A percentile compares a stretch with the other conserved stretches of the same genome.
Evolutionary conservation across 1,140 invertebrate genomes (phyloP).

Genomic region (Olivierus martensii): DNA sequence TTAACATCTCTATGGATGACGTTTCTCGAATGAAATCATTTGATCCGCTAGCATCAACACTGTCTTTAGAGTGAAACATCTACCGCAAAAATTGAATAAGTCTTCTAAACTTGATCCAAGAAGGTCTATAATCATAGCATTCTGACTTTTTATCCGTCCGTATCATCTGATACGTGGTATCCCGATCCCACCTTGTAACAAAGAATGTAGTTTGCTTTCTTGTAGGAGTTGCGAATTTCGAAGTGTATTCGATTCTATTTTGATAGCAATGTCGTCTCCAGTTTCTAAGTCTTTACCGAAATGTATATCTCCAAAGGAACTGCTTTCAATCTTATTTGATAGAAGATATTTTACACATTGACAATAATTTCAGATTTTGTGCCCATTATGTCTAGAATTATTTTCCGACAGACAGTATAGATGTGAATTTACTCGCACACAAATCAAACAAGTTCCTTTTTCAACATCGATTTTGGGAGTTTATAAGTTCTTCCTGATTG

Average conservation of each 20-base stretch:
- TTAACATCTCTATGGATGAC: constrained; percentile 20
- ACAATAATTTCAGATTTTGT: too few species aligned
- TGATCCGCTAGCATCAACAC: background rate
- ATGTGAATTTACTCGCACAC: too few species aligned
- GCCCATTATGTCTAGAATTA: too few species aligned
- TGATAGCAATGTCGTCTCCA: constrained; percentile 27
- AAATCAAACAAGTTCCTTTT: too few species aligned
- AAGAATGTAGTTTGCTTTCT: background rate
- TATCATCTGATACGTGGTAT: background rate
- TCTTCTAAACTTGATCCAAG: background rate
- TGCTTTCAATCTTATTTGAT: too few species aligned
- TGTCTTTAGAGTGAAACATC: background rate
- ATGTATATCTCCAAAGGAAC: too few species aligned
- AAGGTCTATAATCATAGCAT: background rate
- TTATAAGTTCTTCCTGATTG: too few species aligned
- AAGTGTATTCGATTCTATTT: background rate
- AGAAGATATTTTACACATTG: too few species aligned
- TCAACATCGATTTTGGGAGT: too few species aligned
- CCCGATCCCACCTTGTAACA: background rate
- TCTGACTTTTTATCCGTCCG: background rate
- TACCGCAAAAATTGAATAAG: background rate
- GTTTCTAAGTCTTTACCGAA: too few species aligned
- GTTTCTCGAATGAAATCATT: constrained; percentile 6
- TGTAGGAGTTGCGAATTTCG: background rate
- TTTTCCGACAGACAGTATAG: too few species aligned